These are phyloP conservation scores for Syngnathus acus DNA, from an alignment of 2,797 vertebrate genomes.

Conservation along the genomic window DNA sequence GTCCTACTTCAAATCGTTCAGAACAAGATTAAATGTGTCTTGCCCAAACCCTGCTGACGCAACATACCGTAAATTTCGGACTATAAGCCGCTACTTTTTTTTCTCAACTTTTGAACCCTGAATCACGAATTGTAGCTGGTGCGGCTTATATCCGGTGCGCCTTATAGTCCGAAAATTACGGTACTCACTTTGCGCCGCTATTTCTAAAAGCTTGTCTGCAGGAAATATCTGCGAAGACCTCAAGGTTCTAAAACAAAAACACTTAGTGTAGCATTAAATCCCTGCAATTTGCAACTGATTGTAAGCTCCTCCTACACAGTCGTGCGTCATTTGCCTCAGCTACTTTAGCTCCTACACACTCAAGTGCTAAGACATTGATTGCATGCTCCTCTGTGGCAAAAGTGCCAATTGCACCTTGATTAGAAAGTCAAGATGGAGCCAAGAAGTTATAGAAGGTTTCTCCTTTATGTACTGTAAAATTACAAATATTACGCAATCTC, in stretches of 20 bases:
- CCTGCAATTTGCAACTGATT: constrained; percentile 7
- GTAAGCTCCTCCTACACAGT: constrained; percentile 9
- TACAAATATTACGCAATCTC: not conserved
- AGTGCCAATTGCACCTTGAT: constrained; percentile 27
- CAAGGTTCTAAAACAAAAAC: not conserved
- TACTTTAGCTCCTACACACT: constrained; percentile 48
- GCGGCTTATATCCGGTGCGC: too few relatives aligned
- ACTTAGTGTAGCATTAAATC: not conserved
- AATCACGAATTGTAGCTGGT: too few relatives aligned
- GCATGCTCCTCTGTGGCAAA: constrained; percentile 23
- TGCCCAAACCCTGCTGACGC: too few relatives aligned
- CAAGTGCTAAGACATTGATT: constrained; percentile 57
- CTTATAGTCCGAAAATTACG: too few relatives aligned
- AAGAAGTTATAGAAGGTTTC: not conserved
- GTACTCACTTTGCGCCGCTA: not conserved
- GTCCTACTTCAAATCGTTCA: constrained; percentile 11
- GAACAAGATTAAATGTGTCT: too few relatives aligned
- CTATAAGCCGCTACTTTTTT: too few relatives aligned
- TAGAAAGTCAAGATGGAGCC: constrained; percentile 40
- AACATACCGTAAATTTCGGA: too few relatives aligned
- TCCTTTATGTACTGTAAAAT: not conserved
- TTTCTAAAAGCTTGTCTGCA: not conserved
- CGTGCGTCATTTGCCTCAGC: constrained; percentile 20
- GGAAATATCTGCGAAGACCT: not conserved
- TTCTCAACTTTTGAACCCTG: too few relatives aligned